These are phyloP conservation scores for Gryllus bimaculatus DNA, from an alignment of 1,140 invertebrate genomes.

Conservation along the genomic window DNA sequence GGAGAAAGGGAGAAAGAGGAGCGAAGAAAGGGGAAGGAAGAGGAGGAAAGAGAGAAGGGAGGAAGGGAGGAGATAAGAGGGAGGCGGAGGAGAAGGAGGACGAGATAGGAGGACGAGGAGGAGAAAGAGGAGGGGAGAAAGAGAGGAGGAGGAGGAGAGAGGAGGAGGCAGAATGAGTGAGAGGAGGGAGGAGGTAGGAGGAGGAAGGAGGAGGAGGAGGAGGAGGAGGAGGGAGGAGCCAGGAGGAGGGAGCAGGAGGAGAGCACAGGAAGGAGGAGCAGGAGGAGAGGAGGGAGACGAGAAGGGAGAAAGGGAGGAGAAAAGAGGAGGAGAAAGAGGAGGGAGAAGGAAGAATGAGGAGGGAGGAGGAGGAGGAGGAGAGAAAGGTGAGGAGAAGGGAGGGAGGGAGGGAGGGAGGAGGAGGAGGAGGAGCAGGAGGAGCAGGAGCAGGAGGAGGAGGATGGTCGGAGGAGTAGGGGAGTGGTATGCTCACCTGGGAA, in stretches of 20 bases:
- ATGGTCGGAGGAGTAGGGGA: neutral
- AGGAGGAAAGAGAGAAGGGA: too few relatives aligned
- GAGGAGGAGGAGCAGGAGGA: neutral
- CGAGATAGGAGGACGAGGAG: too few relatives aligned
- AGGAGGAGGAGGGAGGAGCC: too few relatives aligned
- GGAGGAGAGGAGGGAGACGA: neutral
- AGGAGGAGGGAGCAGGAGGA: neutral
- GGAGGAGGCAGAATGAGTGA: too few relatives aligned
- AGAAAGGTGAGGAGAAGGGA: neutral
- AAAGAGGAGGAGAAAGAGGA: neutral
- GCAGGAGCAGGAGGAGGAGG: neutral
- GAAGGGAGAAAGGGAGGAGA: neutral
- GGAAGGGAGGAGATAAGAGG: too few relatives aligned
- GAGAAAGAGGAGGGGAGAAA: too few relatives aligned
- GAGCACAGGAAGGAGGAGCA: neutral
- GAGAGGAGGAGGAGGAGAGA: too few relatives aligned
- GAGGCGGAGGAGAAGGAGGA: neutral
- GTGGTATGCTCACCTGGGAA: conserved; percentile 32
- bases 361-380: neutral
- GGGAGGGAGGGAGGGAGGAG: neutral
- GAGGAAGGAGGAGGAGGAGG: too few relatives aligned
- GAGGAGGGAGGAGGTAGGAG: neutral
- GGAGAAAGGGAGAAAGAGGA: neutral
- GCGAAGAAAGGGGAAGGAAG: too few relatives aligned
- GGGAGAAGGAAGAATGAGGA: neutral